Conservation (phyloP, 2,113 vertebrate species). For the Odontesthes bonariensis region DNA sequence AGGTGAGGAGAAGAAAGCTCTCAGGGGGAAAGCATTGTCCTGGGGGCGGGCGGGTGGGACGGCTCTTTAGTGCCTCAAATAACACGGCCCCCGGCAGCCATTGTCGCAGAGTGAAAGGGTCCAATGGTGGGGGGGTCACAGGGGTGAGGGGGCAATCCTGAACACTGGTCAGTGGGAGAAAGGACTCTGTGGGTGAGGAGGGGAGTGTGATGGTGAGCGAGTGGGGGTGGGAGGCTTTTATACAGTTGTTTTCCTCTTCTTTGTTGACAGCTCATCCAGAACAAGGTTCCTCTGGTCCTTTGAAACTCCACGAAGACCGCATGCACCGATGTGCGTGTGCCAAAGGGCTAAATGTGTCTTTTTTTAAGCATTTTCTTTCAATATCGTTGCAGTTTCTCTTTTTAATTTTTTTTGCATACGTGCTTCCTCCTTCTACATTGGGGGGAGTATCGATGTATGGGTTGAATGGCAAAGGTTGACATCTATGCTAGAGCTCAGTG, state of each 20-base stretch:
- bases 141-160: slow-evolving; percentile 73
- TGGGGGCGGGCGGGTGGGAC: slow-evolving; percentile 76
- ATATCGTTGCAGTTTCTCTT: no score
- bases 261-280: slow-evolving; percentile 82
- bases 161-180: slow-evolving; percentile 79
- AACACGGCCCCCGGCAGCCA: slow-evolving; percentile 81
- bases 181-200: slow-evolving; percentile 63
- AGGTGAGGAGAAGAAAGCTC: slow-evolving; percentile 82
- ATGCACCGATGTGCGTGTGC: no score
- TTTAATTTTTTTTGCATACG: background rate
- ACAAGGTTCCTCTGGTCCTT: slow-evolving; percentile 54
- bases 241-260: slow-evolving; percentile 80
- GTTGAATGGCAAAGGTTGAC: slow-evolving; percentile 64
- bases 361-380: background rate
- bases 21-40: slow-evolving; percentile 79
- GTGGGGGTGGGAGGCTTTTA: slow-evolving; percentile 63
- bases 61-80: slow-evolving; percentile 85
- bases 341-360: no score
- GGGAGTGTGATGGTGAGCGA: slow-evolving; percentile 34
- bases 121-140: slow-evolving; percentile 62
- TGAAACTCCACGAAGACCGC: no score
- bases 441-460: slow-evolving; percentile 19
- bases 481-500: slow-evolving; percentile 54
- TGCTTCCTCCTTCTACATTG: slow-evolving; percentile 6
- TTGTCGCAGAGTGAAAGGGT: slow-evolving; percentile 81